Conservation (phyloP, 1,140 invertebrate species). For the Drosophila kikkawai region DNA sequence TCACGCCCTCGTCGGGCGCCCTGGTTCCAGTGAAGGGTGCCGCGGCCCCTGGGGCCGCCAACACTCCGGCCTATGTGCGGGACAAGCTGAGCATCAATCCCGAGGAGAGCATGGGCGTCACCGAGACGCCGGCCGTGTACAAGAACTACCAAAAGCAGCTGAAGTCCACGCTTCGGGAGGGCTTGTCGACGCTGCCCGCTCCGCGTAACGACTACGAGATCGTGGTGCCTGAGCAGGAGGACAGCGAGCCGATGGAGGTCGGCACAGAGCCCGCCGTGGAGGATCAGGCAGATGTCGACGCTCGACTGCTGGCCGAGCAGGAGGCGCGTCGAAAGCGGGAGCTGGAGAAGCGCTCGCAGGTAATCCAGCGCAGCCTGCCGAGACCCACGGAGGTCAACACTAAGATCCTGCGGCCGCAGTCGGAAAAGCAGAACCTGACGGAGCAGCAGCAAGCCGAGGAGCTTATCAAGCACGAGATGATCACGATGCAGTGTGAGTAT, state of each 20-base stretch:
- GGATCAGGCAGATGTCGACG: slow-evolving; percentile 97
- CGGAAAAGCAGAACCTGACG: slow-evolving; percentile 91
- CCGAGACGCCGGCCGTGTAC: slow-evolving; percentile 88
- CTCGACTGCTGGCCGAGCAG: slow-evolving; percentile 85
- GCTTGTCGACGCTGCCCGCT: slow-evolving; percentile 92
- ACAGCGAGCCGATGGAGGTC: slow-evolving; percentile 86
- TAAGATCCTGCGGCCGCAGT: slow-evolving; percentile 90
- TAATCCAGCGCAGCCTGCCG: slow-evolving; percentile 95
- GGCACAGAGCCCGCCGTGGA: slow-evolving; percentile 87
- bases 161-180: slow-evolving; percentile 90
- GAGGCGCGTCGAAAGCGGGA: slow-evolving; percentile 86
- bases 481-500: slow-evolving; percentile 92
- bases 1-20: slow-evolving; percentile 85
- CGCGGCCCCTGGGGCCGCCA: slow-evolving; percentile 39
- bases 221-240: slow-evolving; percentile 96
- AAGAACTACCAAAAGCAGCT: slow-evolving; percentile 89
- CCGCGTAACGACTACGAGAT: slow-evolving; percentile 99
- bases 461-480: slow-evolving; percentile 98
- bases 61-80: slow-evolving; percentile 87
- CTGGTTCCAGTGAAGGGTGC: slow-evolving; percentile 82
- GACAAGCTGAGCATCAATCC: slow-evolving; percentile 98
- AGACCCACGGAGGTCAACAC: slow-evolving; percentile 95
- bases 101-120: slow-evolving; percentile 90
- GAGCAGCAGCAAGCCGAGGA: slow-evolving; percentile 98
- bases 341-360: slow-evolving; percentile 92